These are phyloP conservation scores for Centroberyx gerrardi DNA, from an alignment of 2,797 vertebrate species.

Conservation along the genomic window DNA sequence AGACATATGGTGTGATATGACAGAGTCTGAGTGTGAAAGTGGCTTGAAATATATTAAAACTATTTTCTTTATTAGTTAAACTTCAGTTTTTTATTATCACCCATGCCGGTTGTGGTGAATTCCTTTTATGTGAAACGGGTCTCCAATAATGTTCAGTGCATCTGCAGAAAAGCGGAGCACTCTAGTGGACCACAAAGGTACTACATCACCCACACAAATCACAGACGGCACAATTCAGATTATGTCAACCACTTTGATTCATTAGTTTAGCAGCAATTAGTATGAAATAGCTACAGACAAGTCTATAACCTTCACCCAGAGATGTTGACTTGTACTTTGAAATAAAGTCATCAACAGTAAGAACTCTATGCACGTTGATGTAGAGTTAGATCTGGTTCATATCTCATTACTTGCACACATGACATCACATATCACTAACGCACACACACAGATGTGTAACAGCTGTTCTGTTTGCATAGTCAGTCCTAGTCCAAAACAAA, in stretches of 20 bases:
- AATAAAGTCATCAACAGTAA: too few species aligned
- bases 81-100: slow-evolving; percentile 34
- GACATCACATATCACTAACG: too few species aligned
- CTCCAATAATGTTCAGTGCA: too few species aligned
- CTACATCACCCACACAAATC: not conserved
- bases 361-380: too few species aligned
- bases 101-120: slow-evolving; percentile 24
- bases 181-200: slow-evolving; percentile 38
- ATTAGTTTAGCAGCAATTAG: slow-evolving; percentile 31
- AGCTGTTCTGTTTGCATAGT: slow-evolving; percentile 11
- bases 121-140: slow-evolving; percentile 12
- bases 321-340: not conserved
- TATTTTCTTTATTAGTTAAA: slow-evolving; percentile 83
- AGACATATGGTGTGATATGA: slow-evolving; percentile 47
- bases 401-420: too few species aligned
- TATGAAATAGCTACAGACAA: not conserved
- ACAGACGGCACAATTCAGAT: not conserved
- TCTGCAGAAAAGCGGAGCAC: not conserved
- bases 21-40: slow-evolving; percentile 60
- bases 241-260: too few species aligned
- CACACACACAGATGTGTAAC: not conserved
- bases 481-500: not conserved
- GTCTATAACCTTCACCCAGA: too few species aligned
- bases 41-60: slow-evolving; percentile 75
- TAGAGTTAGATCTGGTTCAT: too few species aligned